phyloP scores from a whole-genome alignment of 2,888 invertebrate genomes.

The Biston stratarius region DNA sequence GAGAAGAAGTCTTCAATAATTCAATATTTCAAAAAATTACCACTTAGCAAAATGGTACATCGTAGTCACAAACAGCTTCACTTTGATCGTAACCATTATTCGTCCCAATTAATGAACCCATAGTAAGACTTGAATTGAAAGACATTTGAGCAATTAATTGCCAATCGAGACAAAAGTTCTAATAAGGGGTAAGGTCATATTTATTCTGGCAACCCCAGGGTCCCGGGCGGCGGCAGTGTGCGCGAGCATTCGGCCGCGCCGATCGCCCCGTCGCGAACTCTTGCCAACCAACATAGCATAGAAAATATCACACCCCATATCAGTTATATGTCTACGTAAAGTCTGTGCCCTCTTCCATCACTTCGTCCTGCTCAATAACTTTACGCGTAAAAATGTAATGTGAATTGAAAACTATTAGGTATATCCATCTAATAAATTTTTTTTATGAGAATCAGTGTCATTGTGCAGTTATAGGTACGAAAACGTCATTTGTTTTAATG shows the following conservation, averaged over 20 bases:
- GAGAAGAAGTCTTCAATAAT: no score
- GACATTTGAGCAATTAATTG: slow-evolving; percentile 19
- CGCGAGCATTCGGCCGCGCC: slow-evolving; percentile 75
- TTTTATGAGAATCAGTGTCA: slow-evolving; percentile 26
- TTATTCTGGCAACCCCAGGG: slow-evolving; percentile 64
- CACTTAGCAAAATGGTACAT: no score
- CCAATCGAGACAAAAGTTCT: slow-evolving; percentile 11
- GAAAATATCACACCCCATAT: slow-evolving; percentile 53
- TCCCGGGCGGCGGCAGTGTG: slow-evolving; percentile 84
- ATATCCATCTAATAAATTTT: slow-evolving; percentile 10
- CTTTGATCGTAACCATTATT: neutral
- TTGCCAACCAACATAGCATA: slow-evolving; percentile 42
- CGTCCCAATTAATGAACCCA: slow-evolving; percentile 15
- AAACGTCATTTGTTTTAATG: neutral
- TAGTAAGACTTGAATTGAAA: slow-evolving; percentile 19
- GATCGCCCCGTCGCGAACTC: slow-evolving; percentile 65
- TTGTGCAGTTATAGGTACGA: slow-evolving; percentile 5
- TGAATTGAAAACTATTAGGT: slow-evolving; percentile 10
- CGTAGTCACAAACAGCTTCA: slow-evolving; percentile 3
- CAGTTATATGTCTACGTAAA: slow-evolving; percentile 56
- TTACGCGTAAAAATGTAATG: slow-evolving; percentile 13
- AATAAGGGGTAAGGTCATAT: slow-evolving; percentile 52
- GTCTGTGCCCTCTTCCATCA: slow-evolving; percentile 45
- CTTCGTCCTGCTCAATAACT: slow-evolving; percentile 27
- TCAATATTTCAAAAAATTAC: neutral